These are phyloP conservation scores for Noctua comes DNA, from an alignment of 2,888 invertebrate genomes.

Conservation along the genomic window DNA sequence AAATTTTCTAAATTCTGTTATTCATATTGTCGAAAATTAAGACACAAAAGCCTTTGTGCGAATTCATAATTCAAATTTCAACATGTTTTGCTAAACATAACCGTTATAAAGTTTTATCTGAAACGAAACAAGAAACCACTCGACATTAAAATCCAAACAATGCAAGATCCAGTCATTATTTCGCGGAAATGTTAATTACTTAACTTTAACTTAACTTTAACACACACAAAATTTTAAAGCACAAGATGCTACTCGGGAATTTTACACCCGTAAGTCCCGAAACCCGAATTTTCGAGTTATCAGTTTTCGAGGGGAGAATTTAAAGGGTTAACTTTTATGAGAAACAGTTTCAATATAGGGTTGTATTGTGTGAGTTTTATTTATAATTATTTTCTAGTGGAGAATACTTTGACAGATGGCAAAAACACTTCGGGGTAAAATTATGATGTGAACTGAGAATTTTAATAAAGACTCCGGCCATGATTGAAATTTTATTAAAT, in stretches of 20 bases:
- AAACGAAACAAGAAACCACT: conserved; percentile 27
- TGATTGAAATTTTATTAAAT: neutral
- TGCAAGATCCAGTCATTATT: conserved; percentile 45
- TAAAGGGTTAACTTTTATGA: conserved; percentile 49
- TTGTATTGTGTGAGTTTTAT: conserved; percentile 43
- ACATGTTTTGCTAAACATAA: conserved; percentile 21
- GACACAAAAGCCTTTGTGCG: neutral
- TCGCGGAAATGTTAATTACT: conserved; percentile 58
- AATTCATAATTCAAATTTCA: neutral
- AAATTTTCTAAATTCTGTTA: neutral
- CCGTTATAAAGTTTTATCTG: conserved; percentile 37
- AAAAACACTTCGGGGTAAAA: conserved; percentile 22
- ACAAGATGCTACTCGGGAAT: conserved; percentile 40
- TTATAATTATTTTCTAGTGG: conserved; percentile 23
- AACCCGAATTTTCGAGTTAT: conserved; percentile 53
- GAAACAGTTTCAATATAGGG: conserved; percentile 20
- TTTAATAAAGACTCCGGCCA: neutral
- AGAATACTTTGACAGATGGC: conserved; percentile 41
- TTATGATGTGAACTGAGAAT: conserved; percentile 18
- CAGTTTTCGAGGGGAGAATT: conserved; percentile 41
- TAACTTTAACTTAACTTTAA: too few species aligned
- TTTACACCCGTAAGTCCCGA: conserved; percentile 27
- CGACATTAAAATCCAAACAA: conserved; percentile 52
- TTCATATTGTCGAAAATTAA: conserved; percentile 1
- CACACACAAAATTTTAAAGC: conserved; percentile 46